A percentile compares a stretch with the other conserved stretches of the same genome.
Conservation (phyloP, 1,140 invertebrate genomes). For the Drosophila sproati region DNA sequence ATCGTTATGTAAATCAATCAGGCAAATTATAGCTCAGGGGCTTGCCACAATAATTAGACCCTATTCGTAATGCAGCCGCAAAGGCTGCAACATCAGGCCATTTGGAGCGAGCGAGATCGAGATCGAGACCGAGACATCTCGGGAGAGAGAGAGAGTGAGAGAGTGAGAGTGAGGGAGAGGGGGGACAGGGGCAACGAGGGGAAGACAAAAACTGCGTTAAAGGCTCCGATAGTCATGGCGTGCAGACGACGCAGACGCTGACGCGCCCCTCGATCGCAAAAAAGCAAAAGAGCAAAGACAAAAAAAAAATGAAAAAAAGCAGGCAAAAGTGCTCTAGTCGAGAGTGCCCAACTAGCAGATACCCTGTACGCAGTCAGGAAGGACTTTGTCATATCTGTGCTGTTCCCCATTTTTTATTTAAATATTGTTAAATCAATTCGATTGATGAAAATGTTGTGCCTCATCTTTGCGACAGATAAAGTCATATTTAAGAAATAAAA, state of each 20-base stretch:
- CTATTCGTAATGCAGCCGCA: slow-evolving; percentile 82
- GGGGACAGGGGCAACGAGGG: not conserved
- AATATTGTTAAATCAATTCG: too few species aligned
- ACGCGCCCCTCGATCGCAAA: slow-evolving; percentile 72
- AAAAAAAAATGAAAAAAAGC: slow-evolving; percentile 5
- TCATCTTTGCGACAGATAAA: not conserved
- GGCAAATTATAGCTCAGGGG: slow-evolving; percentile 84
- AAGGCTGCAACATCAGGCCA: slow-evolving; percentile 27
- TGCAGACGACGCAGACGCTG: slow-evolving; percentile 65
- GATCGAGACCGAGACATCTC: slow-evolving; percentile 17
- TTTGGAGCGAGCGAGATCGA: slow-evolving; percentile 6
- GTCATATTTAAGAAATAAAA: too few species aligned
- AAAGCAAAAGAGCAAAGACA: slow-evolving; percentile 36
- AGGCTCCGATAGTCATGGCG: slow-evolving; percentile 53
- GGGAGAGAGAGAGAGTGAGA: slow-evolving; percentile 1
- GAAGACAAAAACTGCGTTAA: slow-evolving; percentile 18
- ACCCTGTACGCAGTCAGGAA: not conserved
- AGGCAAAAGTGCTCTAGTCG: not conserved
- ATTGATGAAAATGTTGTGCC: not conserved
- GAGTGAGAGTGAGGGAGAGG: not conserved
- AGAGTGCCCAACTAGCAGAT: not conserved
- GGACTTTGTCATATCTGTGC: too few species aligned
- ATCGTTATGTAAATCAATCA: slow-evolving; percentile 85
- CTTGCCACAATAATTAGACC: slow-evolving; percentile 85
- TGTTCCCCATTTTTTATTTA: too few species aligned